phyloP scores from a whole-genome alignment of 53 echinoderm and acorn worm species.

The Glandiceps talaboti region DNA sequence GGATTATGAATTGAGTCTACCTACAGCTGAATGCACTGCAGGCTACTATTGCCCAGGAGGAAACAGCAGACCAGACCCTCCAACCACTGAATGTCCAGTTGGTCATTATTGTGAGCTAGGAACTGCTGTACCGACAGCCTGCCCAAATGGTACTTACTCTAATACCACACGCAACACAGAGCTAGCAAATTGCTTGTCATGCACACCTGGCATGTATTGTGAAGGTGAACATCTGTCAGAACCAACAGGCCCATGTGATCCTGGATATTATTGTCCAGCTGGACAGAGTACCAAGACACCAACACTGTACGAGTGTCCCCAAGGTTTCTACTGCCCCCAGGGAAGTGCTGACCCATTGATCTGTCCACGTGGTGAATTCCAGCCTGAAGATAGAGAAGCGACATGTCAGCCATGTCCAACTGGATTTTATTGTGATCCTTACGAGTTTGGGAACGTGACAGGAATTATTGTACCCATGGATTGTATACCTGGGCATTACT shows the following conservation, averaged over 20 bases:
- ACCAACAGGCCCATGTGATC: slow-evolving; percentile 53
- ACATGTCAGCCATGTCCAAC: slow-evolving; percentile 59
- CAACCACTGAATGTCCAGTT: slow-evolving; percentile 56
- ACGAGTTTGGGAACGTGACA: slow-evolving; percentile 80
- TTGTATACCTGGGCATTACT: slow-evolving; percentile 85
- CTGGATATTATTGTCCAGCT: slow-evolving; percentile 80
- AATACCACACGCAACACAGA: slow-evolving; percentile 90
- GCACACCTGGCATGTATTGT: slow-evolving; percentile 87
- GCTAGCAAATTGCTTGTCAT: slow-evolving; percentile 71
- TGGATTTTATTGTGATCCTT: slow-evolving; percentile 93
- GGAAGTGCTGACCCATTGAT: slow-evolving; percentile 59
- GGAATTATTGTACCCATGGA: slow-evolving; percentile 81
- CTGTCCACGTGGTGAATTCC: slow-evolving; percentile 84
- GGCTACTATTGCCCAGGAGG: slow-evolving; percentile 93
- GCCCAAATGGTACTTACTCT: slow-evolving; percentile 88
- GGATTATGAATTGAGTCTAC: slow-evolving; percentile 65
- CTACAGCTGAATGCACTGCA: slow-evolving; percentile 67
- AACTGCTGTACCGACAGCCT: slow-evolving; percentile 58
- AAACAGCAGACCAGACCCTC: slow-evolving; percentile 53
- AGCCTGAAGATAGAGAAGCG: slow-evolving; percentile 55
- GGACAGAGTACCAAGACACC: slow-evolving; percentile 74
- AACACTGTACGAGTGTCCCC: slow-evolving; percentile 45
- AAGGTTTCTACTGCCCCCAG: slow-evolving; percentile 52
- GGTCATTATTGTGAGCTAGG: slow-evolving; percentile 87
- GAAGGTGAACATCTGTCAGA: slow-evolving; percentile 64